phyloP scores from a whole-genome alignment of 2,888 invertebrate genomes.

The Agapetus fuscipes region DNA sequence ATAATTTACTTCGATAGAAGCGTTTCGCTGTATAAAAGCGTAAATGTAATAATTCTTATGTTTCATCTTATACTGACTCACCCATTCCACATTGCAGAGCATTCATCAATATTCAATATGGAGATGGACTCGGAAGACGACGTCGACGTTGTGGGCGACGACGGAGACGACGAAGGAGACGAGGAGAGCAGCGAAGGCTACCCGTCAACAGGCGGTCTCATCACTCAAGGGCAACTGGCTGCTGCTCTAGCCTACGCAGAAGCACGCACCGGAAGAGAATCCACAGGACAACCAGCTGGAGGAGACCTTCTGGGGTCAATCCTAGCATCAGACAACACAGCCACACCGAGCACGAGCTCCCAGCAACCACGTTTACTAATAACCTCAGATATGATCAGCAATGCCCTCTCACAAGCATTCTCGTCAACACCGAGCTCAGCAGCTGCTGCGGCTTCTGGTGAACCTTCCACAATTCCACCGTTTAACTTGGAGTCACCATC shows the following conservation, averaged over 20 bases:
- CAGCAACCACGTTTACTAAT: constrained; percentile 41
- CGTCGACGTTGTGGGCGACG: constrained; percentile 11
- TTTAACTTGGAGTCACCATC: not conserved
- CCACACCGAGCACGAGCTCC: not conserved
- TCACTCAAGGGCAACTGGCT: constrained; percentile 66
- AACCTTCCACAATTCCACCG: constrained; percentile 19
- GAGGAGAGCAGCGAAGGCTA: constrained; percentile 28
- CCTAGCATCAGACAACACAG: constrained; percentile 6
- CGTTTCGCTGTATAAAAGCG: too few species aligned
- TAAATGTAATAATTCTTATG: too few species aligned
- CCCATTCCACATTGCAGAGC: too few species aligned
- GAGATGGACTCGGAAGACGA: constrained; percentile 16
- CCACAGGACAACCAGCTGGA: not conserved
- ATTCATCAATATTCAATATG: too few species aligned
- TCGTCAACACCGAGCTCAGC: constrained; percentile 22
- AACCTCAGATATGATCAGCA: constrained; percentile 70
- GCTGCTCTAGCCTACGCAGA: constrained; percentile 54
- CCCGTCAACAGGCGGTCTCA: constrained; percentile 41
- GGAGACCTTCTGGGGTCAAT: constrained; percentile 14
- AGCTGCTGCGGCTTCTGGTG: constrained; percentile 23
- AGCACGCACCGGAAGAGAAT: constrained; percentile 1
- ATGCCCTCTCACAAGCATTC: constrained; percentile 65
- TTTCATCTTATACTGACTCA: too few species aligned
- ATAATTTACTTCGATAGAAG: too few species aligned
- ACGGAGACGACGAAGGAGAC: constrained; percentile 35